Percentiles rank a stretch among this genome's conserved stretches.
These are phyloP conservation scores for Cololabis saira DNA, from an alignment of 2,113 vertebrate species.

Conservation along the genomic window DNA sequence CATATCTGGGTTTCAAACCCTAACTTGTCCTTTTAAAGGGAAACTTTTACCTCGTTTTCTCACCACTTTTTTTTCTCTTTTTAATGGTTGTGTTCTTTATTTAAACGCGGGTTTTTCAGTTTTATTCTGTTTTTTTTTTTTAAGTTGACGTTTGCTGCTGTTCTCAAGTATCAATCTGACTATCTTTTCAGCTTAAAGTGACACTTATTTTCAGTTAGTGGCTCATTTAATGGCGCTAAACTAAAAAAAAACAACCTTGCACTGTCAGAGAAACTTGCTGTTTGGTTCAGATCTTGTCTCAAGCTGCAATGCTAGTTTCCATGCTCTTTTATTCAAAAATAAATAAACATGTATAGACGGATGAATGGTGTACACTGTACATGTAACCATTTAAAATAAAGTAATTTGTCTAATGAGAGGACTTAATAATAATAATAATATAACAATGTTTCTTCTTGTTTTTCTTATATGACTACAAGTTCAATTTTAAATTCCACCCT, in stretches of 20 bases:
- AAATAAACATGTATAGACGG: constrained; percentile 1
- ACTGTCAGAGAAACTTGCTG: too few species aligned
- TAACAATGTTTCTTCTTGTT: not conserved
- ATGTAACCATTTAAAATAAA: not conserved
- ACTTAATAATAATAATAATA: not conserved
- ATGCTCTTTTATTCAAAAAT: too few species aligned
- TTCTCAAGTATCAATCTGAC: too few species aligned
- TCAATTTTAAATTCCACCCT: not conserved
- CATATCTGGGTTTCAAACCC: constrained; percentile 2
- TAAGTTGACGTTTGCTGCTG: too few species aligned
- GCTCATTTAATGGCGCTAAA: not conserved
- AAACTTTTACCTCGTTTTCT: not conserved
- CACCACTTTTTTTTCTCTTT: not conserved
- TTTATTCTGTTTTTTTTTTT: too few species aligned
- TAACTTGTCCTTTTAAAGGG: constrained; percentile 11
- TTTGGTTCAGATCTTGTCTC: constrained; percentile 7
- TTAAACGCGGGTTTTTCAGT: not conserved
- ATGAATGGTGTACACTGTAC: not conserved
- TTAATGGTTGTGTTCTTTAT: constrained; percentile 3
- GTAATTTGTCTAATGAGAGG: not conserved
- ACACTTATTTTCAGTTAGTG: not conserved
- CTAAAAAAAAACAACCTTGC: not conserved
- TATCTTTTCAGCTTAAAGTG: too few species aligned
- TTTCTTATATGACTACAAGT: not conserved
- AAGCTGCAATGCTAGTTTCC: too few species aligned